phyloP scores from a whole-genome alignment of 2,113 vertebrate species.

The Oryzias celebensis region DNA sequence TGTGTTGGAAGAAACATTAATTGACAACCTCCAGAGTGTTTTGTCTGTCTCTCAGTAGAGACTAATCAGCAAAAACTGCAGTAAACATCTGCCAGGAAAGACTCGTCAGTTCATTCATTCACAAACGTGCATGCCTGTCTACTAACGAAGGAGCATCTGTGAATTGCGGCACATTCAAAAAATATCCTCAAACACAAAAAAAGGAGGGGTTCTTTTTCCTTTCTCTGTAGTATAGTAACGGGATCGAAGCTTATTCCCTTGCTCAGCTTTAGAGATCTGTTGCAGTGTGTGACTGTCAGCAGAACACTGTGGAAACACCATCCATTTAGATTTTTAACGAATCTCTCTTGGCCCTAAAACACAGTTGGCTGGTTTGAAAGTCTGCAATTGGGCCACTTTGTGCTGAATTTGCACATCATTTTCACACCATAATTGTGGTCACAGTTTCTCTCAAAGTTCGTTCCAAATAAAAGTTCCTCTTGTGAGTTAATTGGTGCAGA shows the following conservation, averaged over 20 bases:
- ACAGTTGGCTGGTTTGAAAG: slow-evolving; percentile 20
- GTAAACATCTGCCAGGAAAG: slow-evolving; percentile 60
- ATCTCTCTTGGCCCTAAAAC: slow-evolving; percentile 19
- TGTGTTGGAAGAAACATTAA: slow-evolving; percentile 46
- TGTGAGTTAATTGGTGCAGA: no score
- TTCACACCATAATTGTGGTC: neutral
- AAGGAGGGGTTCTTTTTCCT: no score
- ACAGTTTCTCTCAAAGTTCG: no score
- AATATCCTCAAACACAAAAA: no score
- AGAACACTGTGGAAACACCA: slow-evolving; percentile 36
- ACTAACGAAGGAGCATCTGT: slow-evolving; percentile 49
- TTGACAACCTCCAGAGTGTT: slow-evolving; percentile 71
- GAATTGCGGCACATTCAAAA: slow-evolving; percentile 13
- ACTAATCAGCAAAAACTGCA: slow-evolving; percentile 65
- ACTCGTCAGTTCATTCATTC: slow-evolving; percentile 53
- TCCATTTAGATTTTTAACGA: slow-evolving; percentile 48
- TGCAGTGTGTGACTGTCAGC: slow-evolving; percentile 44
- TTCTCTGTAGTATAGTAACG: no score
- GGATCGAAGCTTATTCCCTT: no score
- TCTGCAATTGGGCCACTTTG: slow-evolving; percentile 23
- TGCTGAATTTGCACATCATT: slow-evolving; percentile 25
- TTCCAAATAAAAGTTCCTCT: no score
- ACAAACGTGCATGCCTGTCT: slow-evolving; percentile 34
- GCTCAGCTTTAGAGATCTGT: slow-evolving; percentile 9
- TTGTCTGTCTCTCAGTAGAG: slow-evolving; percentile 62